Evolutionary conservation across 2,888 invertebrate genomes (phyloP).

Genomic region (Entomobrya proxima): DNA sequence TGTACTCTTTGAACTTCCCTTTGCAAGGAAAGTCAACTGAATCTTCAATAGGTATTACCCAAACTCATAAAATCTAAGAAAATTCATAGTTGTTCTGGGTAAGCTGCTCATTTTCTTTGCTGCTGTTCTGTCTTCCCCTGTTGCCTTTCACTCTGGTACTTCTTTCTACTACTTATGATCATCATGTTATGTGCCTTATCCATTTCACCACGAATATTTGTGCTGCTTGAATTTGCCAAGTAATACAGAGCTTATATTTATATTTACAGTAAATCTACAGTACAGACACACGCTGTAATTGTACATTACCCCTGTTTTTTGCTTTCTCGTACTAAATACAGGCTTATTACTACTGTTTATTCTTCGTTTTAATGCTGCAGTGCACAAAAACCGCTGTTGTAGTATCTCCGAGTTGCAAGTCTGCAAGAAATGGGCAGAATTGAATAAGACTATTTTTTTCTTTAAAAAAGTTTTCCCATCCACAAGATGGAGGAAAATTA

Average conservation of each 20-base stretch:
- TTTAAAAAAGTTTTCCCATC: constrained; percentile 4
- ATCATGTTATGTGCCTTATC: not conserved
- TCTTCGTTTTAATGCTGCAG: not conserved
- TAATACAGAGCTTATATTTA: not conserved
- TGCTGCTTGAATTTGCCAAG: not conserved
- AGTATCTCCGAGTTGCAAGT: not conserved
- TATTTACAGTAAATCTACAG: no score
- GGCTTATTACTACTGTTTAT: not conserved
- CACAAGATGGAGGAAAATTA: constrained; percentile 20
- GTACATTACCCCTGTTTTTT: no score
- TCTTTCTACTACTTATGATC: not conserved
- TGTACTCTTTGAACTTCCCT: constrained; percentile 7
- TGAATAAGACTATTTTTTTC: not conserved
- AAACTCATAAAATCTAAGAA: constrained; percentile 36
- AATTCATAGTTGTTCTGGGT: constrained; percentile 5
- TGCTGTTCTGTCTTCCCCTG: not conserved
- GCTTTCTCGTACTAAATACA: constrained; percentile 1
- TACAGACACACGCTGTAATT: no score
- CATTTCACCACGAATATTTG: not conserved
- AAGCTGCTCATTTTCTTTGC: constrained; percentile 1
- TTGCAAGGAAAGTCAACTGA: constrained; percentile 9
- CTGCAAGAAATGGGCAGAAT: not conserved
- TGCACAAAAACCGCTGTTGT: not conserved
- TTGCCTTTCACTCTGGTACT: constrained; percentile 43
- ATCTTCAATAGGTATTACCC: not conserved